phyloP scores from a whole-genome alignment of 1,140 invertebrate genomes.

The Polypedilum vanderplanki region DNA sequence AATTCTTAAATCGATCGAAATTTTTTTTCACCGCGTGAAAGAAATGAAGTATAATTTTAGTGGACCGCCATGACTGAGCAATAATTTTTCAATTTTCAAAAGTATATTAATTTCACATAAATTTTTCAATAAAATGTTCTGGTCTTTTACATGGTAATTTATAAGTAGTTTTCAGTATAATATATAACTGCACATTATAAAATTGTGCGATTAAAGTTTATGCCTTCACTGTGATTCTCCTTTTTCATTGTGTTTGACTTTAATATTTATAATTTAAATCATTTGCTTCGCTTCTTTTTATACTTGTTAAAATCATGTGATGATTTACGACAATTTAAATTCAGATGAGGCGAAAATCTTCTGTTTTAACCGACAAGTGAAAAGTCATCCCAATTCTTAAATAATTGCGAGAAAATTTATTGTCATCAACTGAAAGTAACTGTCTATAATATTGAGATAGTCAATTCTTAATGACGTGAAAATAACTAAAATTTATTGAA shows the following conservation, averaged over 20 bases:
- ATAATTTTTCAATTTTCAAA: conserved; percentile 7
- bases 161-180: not conserved
- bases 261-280: no score
- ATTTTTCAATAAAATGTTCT: conserved; percentile 17
- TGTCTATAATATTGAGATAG: no score
- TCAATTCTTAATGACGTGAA: no score
- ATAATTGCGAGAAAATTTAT: no score
- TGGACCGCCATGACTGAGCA: conserved; percentile 1
- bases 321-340: not conserved
- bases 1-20: not conserved
- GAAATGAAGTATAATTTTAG: not conserved
- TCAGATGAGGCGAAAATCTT: no score
- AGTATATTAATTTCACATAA: conserved; percentile 27
- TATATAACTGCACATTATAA: conserved; percentile 9
- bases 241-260: not conserved
- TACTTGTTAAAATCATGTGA: not conserved
- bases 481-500: no score
- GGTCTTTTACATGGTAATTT: not conserved
- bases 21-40: not conserved
- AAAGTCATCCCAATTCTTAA: no score
- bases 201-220: not conserved
- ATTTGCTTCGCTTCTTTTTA: not conserved
- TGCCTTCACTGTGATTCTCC: not conserved
- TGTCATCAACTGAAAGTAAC: no score
- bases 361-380: no score